phyloP scores from a whole-genome alignment of 2,113 vertebrate genomes.

The Sturnus vulgaris region DNA sequence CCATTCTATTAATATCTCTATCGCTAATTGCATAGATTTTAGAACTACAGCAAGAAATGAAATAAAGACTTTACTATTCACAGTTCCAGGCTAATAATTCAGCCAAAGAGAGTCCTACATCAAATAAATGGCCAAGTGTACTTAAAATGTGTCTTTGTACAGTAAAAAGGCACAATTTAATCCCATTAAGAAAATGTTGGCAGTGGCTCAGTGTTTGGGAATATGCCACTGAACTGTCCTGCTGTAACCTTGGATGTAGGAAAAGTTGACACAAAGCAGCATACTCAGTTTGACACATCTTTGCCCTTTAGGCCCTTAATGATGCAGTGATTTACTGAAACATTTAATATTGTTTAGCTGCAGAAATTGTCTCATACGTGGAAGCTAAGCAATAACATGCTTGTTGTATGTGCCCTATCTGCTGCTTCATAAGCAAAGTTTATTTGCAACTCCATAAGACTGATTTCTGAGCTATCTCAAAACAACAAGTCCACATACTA shows the following conservation, averaged over 20 bases:
- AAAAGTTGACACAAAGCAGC: constrained; percentile 46
- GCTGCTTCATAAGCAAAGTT: background rate
- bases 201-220: constrained; percentile 31
- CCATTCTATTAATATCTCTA: background rate
- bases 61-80: constrained; percentile 4
- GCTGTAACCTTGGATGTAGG: constrained; percentile 30
- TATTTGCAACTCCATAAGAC: background rate
- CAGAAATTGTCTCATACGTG: background rate
- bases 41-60: background rate
- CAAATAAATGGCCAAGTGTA: constrained; percentile 16
- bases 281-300: background rate
- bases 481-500: background rate
- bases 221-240: constrained; percentile 31
- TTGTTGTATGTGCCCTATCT: background rate
- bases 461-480: background rate
- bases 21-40: background rate
- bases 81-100: background rate
- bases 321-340: constrained; percentile 41
- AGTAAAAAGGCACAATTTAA: constrained; percentile 54
- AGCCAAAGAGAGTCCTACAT: constrained; percentile 13
- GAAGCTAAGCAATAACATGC: background rate
- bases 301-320: constrained; percentile 44
- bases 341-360: constrained; percentile 16
- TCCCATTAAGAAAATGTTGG: constrained; percentile 58
- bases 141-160: constrained; percentile 31